A percentile compares a stretch with the other conserved stretches of the same genome.
Conservation (phyloP, 2,888 invertebrate species). For the Malacosoma neustria region DNA sequence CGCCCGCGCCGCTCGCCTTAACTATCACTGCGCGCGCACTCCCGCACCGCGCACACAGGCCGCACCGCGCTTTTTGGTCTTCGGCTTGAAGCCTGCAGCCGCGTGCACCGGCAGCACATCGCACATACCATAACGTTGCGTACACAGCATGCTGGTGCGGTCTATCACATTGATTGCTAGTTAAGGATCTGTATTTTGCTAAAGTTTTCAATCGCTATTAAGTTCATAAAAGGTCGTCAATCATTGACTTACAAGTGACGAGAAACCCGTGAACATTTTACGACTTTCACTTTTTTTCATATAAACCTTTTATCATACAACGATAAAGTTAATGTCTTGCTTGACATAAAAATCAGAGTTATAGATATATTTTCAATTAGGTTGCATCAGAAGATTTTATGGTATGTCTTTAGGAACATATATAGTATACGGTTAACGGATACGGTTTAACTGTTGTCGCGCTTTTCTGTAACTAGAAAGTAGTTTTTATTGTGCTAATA, state of each 20-base stretch:
- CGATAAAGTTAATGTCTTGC: not conserved
- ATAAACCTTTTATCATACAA: constrained; percentile 2
- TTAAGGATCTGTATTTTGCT: constrained; percentile 28
- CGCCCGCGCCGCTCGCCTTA: constrained; percentile 35
- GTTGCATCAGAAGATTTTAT: too few species aligned
- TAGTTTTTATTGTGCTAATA: too few species aligned
- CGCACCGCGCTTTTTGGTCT: constrained; percentile 34
- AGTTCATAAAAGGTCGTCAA: too few species aligned
- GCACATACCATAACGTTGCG: constrained; percentile 26
- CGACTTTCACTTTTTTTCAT: constrained; percentile 4
- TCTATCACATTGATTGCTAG: constrained; percentile 28
- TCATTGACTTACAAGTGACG: constrained; percentile 1
- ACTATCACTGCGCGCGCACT: constrained; percentile 46
- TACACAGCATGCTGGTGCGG: constrained; percentile 26
- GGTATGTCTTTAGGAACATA: too few species aligned
- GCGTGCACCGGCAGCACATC: constrained; percentile 42
- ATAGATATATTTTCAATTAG: too few species aligned
- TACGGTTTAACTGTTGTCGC: too few species aligned
- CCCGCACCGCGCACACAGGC: constrained; percentile 36
- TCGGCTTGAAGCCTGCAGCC: constrained; percentile 37
- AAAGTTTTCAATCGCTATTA: constrained; percentile 19
- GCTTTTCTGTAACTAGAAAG: too few species aligned
- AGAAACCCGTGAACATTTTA: constrained; percentile 13
- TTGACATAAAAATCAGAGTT: not conserved
- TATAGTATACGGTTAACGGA: too few species aligned